Evolutionary conservation across 1,140 invertebrate genomes (phyloP), one percentile per base, ranked within the genome.

Genomic region (Kradibia gibbosae): DNA sequence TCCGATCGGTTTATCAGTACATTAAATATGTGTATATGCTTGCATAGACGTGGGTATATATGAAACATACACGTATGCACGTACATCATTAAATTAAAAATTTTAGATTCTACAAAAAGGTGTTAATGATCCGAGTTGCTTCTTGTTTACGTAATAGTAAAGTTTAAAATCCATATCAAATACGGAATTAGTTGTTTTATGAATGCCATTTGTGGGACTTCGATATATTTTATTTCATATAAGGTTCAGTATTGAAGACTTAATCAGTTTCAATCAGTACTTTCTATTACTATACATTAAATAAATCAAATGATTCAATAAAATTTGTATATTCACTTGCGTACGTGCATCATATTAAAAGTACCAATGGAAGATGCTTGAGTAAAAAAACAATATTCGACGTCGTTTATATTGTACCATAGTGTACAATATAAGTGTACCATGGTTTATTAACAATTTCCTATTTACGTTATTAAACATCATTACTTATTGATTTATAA

Each of bases 271-370:
- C 57, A 53, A 74, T 74, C 31, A 55, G 3, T 28, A 57, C 57
- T 65, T 53, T 74, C 72, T 45, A 74, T 78, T 77, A 62, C 62
- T 78, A 36, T 78, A 50, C 48, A 65, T 48, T 55, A 65, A 62
- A 34, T 53, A 60, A 77, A 67, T 78, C 62, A 39, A 31, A 78
- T 25, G 13, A 10, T 39, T 74, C 28, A 28, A 57, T 70, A 20
- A n/a, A 22, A 53, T 48, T n/a, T n/a, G 39, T 25, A 7, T 5
- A 22, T 17, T 34, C 17, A 34, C 31, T 1, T 1, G 2, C 39
- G 34, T 67, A n/a, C 13, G 20, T 39, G 20, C 34, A 50, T 31
- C 71, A 13, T 34, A 50, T 34, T 34, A 25, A 25, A 48, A 48
- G 71, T 1, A 74, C 50, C 17, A 55, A 74, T 74, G 2, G 20